Percentiles rank a stretch among this genome's conserved stretches.
phyloP scores from a whole-genome alignment of 2,888 invertebrate genomes.

The Xestia ashworthii region DNA sequence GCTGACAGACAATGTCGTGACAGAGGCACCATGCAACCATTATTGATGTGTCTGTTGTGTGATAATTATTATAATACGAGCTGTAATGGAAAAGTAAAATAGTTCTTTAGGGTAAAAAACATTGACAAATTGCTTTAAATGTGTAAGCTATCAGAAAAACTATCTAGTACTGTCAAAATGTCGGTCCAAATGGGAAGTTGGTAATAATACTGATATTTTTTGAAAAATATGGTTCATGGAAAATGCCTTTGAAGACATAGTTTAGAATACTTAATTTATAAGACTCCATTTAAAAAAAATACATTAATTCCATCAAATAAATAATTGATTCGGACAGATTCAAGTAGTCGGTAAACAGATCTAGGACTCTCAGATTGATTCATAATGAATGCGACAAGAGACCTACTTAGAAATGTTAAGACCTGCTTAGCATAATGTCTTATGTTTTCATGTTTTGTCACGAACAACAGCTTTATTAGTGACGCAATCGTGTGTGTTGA shows the following conservation, averaged over 20 bases:
- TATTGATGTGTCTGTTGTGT: slow-evolving; percentile 37
- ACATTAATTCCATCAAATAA: not conserved
- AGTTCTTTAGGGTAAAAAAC: not conserved
- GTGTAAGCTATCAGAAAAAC: not conserved
- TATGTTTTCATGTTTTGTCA: slow-evolving; percentile 37
- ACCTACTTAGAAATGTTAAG: slow-evolving; percentile 39
- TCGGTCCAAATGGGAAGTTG: not conserved
- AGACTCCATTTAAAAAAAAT: not conserved
- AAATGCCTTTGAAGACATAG: not conserved
- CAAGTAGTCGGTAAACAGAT: slow-evolving; percentile 15
- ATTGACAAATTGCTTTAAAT: not conserved
- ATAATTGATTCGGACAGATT: slow-evolving; percentile 16
- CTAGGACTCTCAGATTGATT: slow-evolving; percentile 22
- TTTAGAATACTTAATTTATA: not conserved
- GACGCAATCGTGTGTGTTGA: not conserved
- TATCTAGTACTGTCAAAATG: not conserved
- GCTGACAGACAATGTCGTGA: slow-evolving; percentile 63
- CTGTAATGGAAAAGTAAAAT: slow-evolving; percentile 22
- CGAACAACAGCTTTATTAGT: slow-evolving; percentile 35
- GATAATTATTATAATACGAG: slow-evolving; percentile 41
- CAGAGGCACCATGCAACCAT: slow-evolving; percentile 45
- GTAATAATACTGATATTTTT: not conserved
- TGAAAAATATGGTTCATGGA: not conserved
- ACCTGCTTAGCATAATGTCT: slow-evolving; percentile 29
- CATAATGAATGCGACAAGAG: slow-evolving; percentile 23